phyloP scores from a whole-genome alignment of 2,888 invertebrate genomes.

The Patella pellucida region DNA sequence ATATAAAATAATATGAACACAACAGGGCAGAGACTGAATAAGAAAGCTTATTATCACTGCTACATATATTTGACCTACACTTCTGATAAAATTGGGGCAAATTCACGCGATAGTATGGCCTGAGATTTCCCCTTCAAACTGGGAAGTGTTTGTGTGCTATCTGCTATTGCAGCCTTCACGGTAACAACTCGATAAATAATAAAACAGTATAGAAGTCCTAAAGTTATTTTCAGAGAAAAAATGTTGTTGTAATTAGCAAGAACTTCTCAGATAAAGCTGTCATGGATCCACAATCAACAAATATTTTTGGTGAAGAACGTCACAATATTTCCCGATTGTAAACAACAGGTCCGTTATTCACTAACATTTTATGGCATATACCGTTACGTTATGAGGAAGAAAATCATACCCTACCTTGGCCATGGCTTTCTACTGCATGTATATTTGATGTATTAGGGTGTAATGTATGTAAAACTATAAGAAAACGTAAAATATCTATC shows the following conservation, averaged over 20 bases:
- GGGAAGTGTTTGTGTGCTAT: not conserved
- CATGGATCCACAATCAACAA: no score
- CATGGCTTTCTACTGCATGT: slow-evolving; percentile 68
- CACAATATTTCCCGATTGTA: not conserved
- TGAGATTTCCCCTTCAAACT: not conserved
- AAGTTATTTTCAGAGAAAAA: no score
- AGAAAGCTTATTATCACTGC: no score
- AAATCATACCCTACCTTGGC: slow-evolving; percentile 64
- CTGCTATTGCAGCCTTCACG: no score
- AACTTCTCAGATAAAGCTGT: no score
- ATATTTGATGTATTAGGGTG: slow-evolving; percentile 61
- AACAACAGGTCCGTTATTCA: slow-evolving; percentile 1
- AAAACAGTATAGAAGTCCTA: no score
- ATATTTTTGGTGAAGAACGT: not conserved
- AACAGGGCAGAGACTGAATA: no score
- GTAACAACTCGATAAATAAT: no score
- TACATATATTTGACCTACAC: not conserved
- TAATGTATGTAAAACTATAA: slow-evolving; percentile 65
- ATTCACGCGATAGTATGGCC: not conserved
- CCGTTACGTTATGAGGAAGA: not conserved
- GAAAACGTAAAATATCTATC: slow-evolving; percentile 62
- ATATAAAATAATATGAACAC: no score
- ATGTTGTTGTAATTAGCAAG: no score
- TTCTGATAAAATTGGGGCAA: not conserved
- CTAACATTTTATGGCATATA: not conserved